A percentile compares a stretch with the other conserved stretches of the same genome.
phyloP scores from a whole-genome alignment of 2,888 invertebrate species.

The Sarcophaga subvicina region DNA sequence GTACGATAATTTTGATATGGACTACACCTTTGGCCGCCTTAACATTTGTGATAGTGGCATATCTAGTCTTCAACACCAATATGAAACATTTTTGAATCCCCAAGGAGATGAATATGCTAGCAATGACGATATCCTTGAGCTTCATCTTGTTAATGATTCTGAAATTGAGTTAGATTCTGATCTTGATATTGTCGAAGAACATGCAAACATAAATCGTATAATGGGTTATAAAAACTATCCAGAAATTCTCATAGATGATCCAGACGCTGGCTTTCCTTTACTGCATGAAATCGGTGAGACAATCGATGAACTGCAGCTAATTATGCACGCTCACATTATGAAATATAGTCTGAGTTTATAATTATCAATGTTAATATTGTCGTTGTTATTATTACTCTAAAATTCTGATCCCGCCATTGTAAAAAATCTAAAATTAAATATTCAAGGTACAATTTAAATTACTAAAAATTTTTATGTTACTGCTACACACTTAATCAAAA shows the following conservation, averaged over 20 bases:
- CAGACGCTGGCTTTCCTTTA: constrained; percentile 77
- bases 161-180: constrained; percentile 66
- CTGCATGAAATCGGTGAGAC: constrained; percentile 81
- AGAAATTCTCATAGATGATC: constrained; percentile 77
- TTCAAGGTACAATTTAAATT: constrained; percentile 64
- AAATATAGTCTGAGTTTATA: constrained; percentile 80
- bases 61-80: constrained; percentile 58
- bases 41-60: constrained; percentile 59
- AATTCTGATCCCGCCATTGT: constrained; percentile 21
- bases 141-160: constrained; percentile 61
- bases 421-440: constrained; percentile 32
- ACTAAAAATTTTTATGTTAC: background rate
- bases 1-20: constrained; percentile 63
- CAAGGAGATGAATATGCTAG: constrained; percentile 29
- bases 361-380: constrained; percentile 62
- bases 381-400: constrained; percentile 60
- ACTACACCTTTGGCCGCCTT: constrained; percentile 57
- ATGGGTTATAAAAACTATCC: constrained; percentile 76
- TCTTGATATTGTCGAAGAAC: constrained; percentile 71
- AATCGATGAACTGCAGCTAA: constrained; percentile 81
- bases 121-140: constrained; percentile 52
- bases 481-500: background rate
- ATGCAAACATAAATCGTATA: constrained; percentile 76
- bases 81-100: constrained; percentile 43
- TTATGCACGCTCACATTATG: constrained; percentile 81